Evolutionary conservation across 2,113 vertebrate species (phyloP), one percentile per base, ranked within the genome.

Genomic region (Neolamprologus sp.): DNA sequence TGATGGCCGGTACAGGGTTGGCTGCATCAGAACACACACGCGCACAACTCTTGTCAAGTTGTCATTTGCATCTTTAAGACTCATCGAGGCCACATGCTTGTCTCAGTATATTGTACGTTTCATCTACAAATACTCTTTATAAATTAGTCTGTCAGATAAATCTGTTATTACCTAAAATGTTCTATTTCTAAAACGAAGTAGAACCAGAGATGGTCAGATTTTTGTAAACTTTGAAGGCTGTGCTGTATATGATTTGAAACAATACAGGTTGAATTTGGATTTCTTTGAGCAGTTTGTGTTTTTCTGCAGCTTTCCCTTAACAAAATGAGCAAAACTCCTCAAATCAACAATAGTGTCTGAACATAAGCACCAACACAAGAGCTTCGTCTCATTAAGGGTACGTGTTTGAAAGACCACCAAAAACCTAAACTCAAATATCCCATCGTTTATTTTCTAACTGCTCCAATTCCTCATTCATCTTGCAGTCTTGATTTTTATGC

Each of bases 1-100:
- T 88, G 90, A 91, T 53, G 82, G 85, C 55, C 85, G 83, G 60
- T 28, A 81, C 57, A 93, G 68, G 81, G 80, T 49, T 89, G 89
- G 82, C 58, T 94, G 82, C 86, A 85, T 55, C 37, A 57, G 51
- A 79, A 23, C 23, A 81, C 60, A 87, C 82, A 85, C 55, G 58
- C 75, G 82, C 80, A 81, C 63, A 37, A 16, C 42, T 57, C 65
- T 82, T 81, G 45, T 79, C 63, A 26, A 4, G 28, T 23, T 40
- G 51, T 35, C 80, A 12, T 7, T 31, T 49, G 16, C 16, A 55
- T n/a, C 42, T 49, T 80, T 73, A 40, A 51, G 51, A 80, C 45
- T 84, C n/a, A 16, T 63, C 6, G 3, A 31, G 42, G 23, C 8
- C 42, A 78, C 42, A 49, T 17, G 45, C 26, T 49, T 49, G 42